A percentile compares a stretch with the other conserved stretches of the same genome.
Evolutionary conservation across 2,888 invertebrate genomes (phyloP).

Genomic region (Ramazzottius varieornatus): DNA sequence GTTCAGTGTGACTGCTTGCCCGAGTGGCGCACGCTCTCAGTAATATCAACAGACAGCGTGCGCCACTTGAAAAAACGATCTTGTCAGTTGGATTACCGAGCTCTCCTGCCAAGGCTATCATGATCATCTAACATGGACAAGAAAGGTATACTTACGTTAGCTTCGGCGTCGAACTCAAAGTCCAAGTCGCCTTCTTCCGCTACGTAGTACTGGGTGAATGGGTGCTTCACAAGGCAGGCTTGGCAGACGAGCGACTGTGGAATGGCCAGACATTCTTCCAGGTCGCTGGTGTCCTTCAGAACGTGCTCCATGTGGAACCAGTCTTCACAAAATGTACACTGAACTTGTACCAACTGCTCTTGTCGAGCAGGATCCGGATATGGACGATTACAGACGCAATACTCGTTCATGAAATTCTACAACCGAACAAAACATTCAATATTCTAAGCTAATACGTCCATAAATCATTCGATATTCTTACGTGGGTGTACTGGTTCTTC

Average conservation of each 20-base stretch:
- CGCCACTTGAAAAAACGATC: too few species aligned
- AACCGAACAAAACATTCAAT: constrained; percentile 8
- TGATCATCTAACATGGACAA: too few species aligned
- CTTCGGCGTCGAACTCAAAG: neutral
- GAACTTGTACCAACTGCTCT: neutral
- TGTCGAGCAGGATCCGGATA: constrained; percentile 56
- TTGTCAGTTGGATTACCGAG: too few species aligned
- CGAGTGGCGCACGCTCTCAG: too few species aligned
- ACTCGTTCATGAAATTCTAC: constrained; percentile 61
- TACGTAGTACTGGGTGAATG: constrained; percentile 35
- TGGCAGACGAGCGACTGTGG: constrained; percentile 37
- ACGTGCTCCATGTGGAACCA: constrained; percentile 50
- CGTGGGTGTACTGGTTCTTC: constrained; percentile 54
- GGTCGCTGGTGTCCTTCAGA: constrained; percentile 4
- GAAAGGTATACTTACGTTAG: neutral
- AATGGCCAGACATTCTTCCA: constrained; percentile 37
- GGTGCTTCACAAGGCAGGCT: constrained; percentile 43
- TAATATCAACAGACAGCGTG: too few species aligned
- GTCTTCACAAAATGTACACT: constrained; percentile 27
- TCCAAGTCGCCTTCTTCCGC: neutral
- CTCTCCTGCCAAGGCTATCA: too few species aligned
- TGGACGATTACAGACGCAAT: constrained; percentile 67
- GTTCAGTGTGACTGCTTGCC: too few species aligned
- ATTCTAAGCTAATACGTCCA: neutral
- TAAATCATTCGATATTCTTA: neutral